Evolutionary conservation across 2,888 invertebrate species (phyloP).

Genomic region (Latrodectus hesperus): DNA sequence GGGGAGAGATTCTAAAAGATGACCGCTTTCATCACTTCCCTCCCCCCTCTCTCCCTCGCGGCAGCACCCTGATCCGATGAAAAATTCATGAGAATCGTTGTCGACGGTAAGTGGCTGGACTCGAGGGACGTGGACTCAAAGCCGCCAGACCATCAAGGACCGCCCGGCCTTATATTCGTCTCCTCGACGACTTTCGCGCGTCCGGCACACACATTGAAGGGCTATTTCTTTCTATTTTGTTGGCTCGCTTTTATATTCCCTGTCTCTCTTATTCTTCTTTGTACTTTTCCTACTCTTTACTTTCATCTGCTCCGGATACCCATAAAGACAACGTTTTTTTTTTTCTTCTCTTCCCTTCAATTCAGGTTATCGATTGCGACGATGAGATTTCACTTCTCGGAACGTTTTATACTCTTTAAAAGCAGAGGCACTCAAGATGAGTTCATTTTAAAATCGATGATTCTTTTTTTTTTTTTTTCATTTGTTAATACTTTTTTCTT

Average conservation of each 20-base stretch:
- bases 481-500: too few species aligned
- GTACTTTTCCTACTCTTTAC: conserved; percentile 22
- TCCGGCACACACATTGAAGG: conserved; percentile 27
- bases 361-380: conserved; percentile 3
- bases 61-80: conserved; percentile 59
- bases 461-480: too few species aligned
- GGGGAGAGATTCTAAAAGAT: conserved; percentile 62
- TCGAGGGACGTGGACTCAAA: conserved; percentile 37
- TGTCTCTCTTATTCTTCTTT: conserved; percentile 20
- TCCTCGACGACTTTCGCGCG: conserved; percentile 53
- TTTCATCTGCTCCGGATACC: conserved; percentile 28
- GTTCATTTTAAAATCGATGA: too few species aligned
- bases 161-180: conserved; percentile 35
- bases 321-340: not conserved
- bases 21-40: conserved; percentile 66
- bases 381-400: too few species aligned
- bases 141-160: conserved; percentile 48
- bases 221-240: conserved; percentile 25
- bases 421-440: too few species aligned
- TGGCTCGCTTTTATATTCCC: conserved; percentile 42
- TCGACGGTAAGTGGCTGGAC: conserved; percentile 67
- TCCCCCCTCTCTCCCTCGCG: conserved; percentile 4
- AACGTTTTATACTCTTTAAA: too few species aligned
- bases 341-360: not conserved
- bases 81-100: conserved; percentile 69